Conservation (phyloP, 1,140 invertebrate genomes). For the Lepeophtheirus salmonis region DNA sequence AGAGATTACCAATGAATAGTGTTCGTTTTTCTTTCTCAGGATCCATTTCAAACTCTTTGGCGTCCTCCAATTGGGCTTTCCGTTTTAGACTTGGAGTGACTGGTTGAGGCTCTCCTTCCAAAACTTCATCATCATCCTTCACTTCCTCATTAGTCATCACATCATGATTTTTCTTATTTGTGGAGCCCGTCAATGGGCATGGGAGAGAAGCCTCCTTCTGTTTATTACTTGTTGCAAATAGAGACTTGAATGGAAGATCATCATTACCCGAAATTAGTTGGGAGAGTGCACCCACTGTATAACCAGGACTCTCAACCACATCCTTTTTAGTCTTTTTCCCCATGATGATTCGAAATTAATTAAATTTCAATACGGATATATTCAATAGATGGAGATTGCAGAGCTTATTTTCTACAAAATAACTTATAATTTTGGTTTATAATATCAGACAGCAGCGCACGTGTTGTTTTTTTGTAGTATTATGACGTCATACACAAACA, state of each 20-base stretch:
- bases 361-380: too few species aligned
- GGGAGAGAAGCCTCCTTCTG: not conserved
- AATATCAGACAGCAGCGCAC: too few species aligned
- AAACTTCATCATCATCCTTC: not conserved
- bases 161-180: not conserved
- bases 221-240: not conserved
- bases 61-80: not conserved
- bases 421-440: too few species aligned
- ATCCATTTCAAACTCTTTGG: slow-evolving; percentile 2
- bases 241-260: not conserved
- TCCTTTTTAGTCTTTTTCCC: not conserved
- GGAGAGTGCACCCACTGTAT: not conserved
- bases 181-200: not conserved
- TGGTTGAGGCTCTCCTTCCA: not conserved
- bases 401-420: too few species aligned
- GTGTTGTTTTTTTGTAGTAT: too few species aligned
- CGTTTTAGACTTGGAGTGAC: not conserved
- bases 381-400: too few species aligned
- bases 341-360: too few species aligned
- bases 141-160: not conserved
- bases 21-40: slow-evolving; percentile 15
- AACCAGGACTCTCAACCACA: too few species aligned
- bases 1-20: slow-evolving; percentile 15
- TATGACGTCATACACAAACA: too few species aligned
- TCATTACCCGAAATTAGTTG: not conserved